Evolutionary conservation across 1,140 invertebrate genomes (phyloP), one percentile per base, ranked within the genome.

Genomic region (Lepeophtheirus salmonis): DNA sequence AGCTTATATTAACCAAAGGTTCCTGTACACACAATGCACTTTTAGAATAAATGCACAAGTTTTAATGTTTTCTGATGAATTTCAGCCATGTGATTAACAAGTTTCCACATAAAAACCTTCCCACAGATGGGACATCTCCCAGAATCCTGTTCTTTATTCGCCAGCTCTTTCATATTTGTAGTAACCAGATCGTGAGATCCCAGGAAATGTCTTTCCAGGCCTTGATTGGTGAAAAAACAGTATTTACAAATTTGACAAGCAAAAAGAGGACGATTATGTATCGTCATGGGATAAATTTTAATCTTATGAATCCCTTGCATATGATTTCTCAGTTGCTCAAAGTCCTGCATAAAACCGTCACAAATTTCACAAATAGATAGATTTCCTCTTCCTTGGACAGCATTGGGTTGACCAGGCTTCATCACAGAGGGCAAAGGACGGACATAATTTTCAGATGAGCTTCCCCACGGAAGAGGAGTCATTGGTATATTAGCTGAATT

Each of bases 221-320:
- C 89, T 76, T 90, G 82, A 74, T 84, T 82, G 24, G 82, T 83
- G 68, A 83, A 84, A 70, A 83, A 84, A 56, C 82, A 71, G 71
- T 89, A 91, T 73, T 92, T 86, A 78, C 90, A 95, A 70, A 92
- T 91, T 70, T 91, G 88, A 71, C 89, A 95, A 70, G 92, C 92
- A 59, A 95, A 74, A 25, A 89, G 89, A 62, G 89, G 88, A 72
- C 87, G 76, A 72, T 89, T 90, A 68, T 89, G 87, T 63, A 91
- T 89, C 88, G 91, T 91, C 73, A 91, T 91, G 63, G 87, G 88
- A 75, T 91, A 87, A 67, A 91, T 91, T 74, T 91, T 91, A 56
- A 91, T 86, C 78, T 91, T 90, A 69, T 91, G 89, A 68, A 90
- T 89, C 86, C 86, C 89, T 67, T 89, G 86, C 89, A 92, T 92